Conservation (phyloP, 2,888 invertebrate genomes). For the Lottia scabra region DNA sequence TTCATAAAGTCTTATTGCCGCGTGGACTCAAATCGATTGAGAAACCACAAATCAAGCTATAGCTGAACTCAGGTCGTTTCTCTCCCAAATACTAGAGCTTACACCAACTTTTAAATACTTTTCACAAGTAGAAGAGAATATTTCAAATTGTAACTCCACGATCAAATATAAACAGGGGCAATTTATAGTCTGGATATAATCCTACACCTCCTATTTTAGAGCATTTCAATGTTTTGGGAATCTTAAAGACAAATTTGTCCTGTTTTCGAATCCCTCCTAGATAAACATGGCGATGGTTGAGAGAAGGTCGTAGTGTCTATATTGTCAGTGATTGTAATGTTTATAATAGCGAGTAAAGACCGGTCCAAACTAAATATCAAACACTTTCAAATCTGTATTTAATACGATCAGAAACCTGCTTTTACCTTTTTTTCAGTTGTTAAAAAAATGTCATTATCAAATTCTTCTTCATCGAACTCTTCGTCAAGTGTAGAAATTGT, state of each 20-base stretch:
- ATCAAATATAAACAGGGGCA: slow-evolving; percentile 20
- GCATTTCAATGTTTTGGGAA: slow-evolving; percentile 21
- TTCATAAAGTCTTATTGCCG: slow-evolving; percentile 6
- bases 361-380: not conserved
- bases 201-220: slow-evolving; percentile 22
- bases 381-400: too few species aligned
- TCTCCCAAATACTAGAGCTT: slow-evolving; percentile 1
- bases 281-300: slow-evolving; percentile 7
- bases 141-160: slow-evolving; percentile 13
- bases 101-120: slow-evolving; percentile 17
- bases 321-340: not conserved
- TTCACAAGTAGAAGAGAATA: slow-evolving; percentile 17
- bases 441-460: too few species aligned
- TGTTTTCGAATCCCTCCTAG: slow-evolving; percentile 10
- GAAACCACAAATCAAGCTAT: not conserved
- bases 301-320: slow-evolving; percentile 9
- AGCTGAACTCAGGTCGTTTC: not conserved
- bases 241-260: slow-evolving; percentile 20
- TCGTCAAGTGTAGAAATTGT: too few species aligned
- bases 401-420: too few species aligned
- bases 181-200: slow-evolving; percentile 18
- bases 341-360: slow-evolving; percentile 1
- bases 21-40: slow-evolving; percentile 15
- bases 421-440: too few species aligned
- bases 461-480: too few species aligned